Evolutionary conservation across 2,797 vertebrate genomes (phyloP), one percentile per base, ranked within the genome.

Genomic region (Odontamblyopus lacepedii): DNA sequence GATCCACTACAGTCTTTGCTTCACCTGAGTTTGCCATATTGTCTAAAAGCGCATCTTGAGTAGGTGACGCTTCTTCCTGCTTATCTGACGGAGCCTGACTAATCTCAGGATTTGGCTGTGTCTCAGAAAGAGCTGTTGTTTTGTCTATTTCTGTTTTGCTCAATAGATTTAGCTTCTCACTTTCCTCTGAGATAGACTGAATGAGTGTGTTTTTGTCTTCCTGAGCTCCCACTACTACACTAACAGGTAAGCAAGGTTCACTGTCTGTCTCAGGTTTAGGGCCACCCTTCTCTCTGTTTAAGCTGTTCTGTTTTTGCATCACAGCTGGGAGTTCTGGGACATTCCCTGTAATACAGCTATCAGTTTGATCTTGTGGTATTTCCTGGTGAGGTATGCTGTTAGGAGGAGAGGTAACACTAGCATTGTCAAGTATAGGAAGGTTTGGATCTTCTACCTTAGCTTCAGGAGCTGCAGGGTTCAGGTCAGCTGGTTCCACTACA

Each of bases 401-500:
- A 64, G 72, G 38, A 32, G 41, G 32, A 72, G 73, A 71, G 83
- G 69, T 81, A 77, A 77, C 69, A 19, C 18, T 1, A 64, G 70
- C 2, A 62, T 56, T 63, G 38, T 78, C 71, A 75, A 74, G 70
- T 82, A 73, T 76, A 55, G 71, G 55, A 44, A 63, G 78, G 84
- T 74, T 60, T 73, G 81, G 26, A 26, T 78, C 63, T 19, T 76
- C 84, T 87, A 93, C 86, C 78, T 87, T 91, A 72, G 87, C 79
- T 61, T 91, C 84, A 55, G 84, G 78, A 82, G 81, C 62, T 19
- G 85, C 76, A 70, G 83, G 87, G 83, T 77, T 80, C 74, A 55
- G 79, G 41, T 85, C 86, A 63, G 85, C 18, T 87, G 87, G 87
- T 83, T 91, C 89, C 78, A 83, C 89, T 89, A 94, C 87, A 80